A percentile compares a stretch with the other conserved stretches of the same genome.
Conservation (phyloP, 2,113 vertebrate species). For the Myrmecophaga tridactyla region DNA sequence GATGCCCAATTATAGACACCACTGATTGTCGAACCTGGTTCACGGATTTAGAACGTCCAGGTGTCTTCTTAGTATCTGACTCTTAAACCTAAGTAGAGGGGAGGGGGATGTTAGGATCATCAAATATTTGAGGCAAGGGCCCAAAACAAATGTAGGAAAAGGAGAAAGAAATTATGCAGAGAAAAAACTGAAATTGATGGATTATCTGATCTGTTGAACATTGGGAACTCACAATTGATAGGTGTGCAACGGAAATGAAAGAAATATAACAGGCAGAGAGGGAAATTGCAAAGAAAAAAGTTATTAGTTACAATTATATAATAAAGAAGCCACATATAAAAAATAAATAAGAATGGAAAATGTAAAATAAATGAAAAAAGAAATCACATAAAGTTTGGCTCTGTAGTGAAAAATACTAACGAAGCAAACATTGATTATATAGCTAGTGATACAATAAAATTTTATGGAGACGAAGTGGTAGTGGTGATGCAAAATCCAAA, state of each 20-base stretch:
- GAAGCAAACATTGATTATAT: not conserved
- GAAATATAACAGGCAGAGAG: not conserved
- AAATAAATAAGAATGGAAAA: too few species aligned
- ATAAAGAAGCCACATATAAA: too few species aligned
- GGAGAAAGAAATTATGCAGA: not conserved
- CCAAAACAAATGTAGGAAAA: not conserved
- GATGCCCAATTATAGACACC: too few species aligned
- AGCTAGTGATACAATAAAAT: not conserved
- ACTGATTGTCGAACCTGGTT: not conserved
- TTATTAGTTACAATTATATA: not conserved
- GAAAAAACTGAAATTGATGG: not conserved
- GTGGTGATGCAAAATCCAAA: not conserved
- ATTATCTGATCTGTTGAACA: not conserved
- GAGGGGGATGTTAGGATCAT: not conserved
- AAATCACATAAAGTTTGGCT: not conserved
- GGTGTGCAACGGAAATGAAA: not conserved
- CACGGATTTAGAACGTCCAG: not conserved
- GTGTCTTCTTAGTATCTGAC: fast-evolving
- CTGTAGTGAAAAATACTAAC: too few species aligned
- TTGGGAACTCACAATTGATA: not conserved
- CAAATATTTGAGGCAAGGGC: not conserved
- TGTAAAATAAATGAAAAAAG: too few species aligned
- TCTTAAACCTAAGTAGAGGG: not conserved
- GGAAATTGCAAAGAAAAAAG: not conserved
- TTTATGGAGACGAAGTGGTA: too few species aligned